Conservation (phyloP, 2,113 vertebrate genomes). For the Pseudois nayaur region DNA sequence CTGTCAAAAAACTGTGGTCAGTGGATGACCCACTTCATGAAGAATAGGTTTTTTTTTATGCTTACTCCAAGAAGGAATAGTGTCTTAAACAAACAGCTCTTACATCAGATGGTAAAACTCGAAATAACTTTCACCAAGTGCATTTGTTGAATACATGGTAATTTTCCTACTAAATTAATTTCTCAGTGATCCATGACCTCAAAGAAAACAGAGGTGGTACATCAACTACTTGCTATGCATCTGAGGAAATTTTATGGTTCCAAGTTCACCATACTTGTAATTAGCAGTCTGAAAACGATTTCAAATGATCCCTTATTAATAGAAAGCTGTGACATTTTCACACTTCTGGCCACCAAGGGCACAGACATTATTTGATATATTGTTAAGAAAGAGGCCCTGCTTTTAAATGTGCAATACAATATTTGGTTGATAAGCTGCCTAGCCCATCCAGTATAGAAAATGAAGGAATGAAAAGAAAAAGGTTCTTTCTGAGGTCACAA, state of each 20-base stretch:
- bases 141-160: background rate
- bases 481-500: background rate
- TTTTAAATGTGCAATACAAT: background rate
- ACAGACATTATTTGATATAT: slow-evolving; percentile 12
- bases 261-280: slow-evolving; percentile 41
- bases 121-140: background rate
- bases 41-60: background rate
- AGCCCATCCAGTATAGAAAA: background rate
- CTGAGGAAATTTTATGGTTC: background rate
- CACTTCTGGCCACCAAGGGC: background rate
- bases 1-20: background rate
- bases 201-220: background rate
- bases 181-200: slow-evolving; percentile 11
- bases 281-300: slow-evolving; percentile 25
- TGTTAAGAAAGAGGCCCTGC: background rate
- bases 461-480: slow-evolving; percentile 15
- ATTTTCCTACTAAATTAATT: slow-evolving; percentile 44
- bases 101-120: background rate
- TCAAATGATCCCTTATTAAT: background rate
- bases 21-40: background rate
- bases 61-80: background rate
- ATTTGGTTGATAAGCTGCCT: slow-evolving; percentile 6
- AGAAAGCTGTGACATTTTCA: slow-evolving; percentile 38
- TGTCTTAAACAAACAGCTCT: background rate
- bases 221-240: slow-evolving; percentile 7